Percentiles rank a stretch among this genome's conserved stretches.
Conservation (phyloP, 1,140 invertebrate genomes). For the Drosophila elegans region DNA sequence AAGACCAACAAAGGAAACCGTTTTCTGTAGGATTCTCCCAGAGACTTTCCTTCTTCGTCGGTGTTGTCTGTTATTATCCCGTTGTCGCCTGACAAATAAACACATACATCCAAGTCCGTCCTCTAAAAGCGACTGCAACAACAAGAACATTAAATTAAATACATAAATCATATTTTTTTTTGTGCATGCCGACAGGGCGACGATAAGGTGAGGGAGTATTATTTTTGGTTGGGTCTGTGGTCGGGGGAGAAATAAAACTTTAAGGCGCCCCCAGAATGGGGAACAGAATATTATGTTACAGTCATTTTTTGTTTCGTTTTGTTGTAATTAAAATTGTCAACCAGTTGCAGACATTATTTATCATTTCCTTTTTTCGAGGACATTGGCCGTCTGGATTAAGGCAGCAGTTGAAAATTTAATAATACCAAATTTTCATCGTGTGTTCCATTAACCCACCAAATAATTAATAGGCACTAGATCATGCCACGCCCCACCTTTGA, state of each 20-base stretch:
- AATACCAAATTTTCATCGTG: not conserved
- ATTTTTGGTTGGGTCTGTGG: constrained; percentile 1
- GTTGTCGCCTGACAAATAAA: constrained; percentile 82
- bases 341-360: constrained; percentile 59
- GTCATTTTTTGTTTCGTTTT: constrained; percentile 31
- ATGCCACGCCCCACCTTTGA: constrained; percentile 12
- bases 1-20: constrained; percentile 60
- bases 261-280: constrained; percentile 20
- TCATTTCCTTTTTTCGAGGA: constrained; percentile 43
- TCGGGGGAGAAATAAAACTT: constrained; percentile 20
- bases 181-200: constrained; percentile 54
- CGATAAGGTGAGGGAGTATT: constrained; percentile 34
- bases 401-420: constrained; percentile 22
- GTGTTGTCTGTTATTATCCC: constrained; percentile 71
- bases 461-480: constrained; percentile 40
- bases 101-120: constrained; percentile 51
- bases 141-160: constrained; percentile 80
- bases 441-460: not conserved
- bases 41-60: constrained; percentile 30
- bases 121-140: constrained; percentile 50
- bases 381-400: constrained; percentile 44
- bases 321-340: constrained; percentile 75
- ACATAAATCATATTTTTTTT: constrained; percentile 80
- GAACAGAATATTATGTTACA: constrained; percentile 27
- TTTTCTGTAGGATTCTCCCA: constrained; percentile 28